phyloP scores from a whole-genome alignment of 1,140 invertebrate species.

The Acromyrmex heyeri region DNA sequence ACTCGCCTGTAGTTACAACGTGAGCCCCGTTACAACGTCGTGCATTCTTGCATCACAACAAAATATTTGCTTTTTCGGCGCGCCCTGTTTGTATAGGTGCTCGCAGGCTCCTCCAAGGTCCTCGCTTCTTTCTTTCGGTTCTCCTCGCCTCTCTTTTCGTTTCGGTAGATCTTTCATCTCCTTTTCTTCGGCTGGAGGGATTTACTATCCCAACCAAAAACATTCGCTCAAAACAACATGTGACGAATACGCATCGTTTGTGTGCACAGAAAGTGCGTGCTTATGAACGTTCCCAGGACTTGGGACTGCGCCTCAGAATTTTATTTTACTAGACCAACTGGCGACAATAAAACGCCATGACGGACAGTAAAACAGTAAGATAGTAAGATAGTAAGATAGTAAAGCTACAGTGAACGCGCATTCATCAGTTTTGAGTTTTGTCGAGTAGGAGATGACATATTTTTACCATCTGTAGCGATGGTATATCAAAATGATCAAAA shows the following conservation, averaged over 20 bases:
- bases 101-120: conserved; percentile 77
- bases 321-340: conserved; percentile 40
- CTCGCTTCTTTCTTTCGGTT: conserved; percentile 76
- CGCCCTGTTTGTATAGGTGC: conserved; percentile 83
- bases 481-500: background rate
- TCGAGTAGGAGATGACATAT: background rate
- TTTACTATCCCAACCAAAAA: conserved; percentile 81
- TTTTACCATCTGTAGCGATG: background rate
- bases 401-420: background rate
- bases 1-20: background rate
- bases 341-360: background rate
- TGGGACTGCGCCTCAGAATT: background rate
- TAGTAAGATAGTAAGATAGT: conserved; percentile 7
- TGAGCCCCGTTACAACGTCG: conserved; percentile 69
- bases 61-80: conserved; percentile 83
- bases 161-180: conserved; percentile 78
- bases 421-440: background rate
- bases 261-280: conserved; percentile 13
- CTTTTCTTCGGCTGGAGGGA: conserved; percentile 62
- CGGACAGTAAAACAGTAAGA: conserved; percentile 9
- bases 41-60: conserved; percentile 84
- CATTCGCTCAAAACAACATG: conserved; percentile 80
- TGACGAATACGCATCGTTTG: conserved; percentile 60
- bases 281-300: conserved; percentile 3
- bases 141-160: conserved; percentile 76